Conservation (phyloP, 2,113 vertebrate genomes). For the Antigone vipio region DNA sequence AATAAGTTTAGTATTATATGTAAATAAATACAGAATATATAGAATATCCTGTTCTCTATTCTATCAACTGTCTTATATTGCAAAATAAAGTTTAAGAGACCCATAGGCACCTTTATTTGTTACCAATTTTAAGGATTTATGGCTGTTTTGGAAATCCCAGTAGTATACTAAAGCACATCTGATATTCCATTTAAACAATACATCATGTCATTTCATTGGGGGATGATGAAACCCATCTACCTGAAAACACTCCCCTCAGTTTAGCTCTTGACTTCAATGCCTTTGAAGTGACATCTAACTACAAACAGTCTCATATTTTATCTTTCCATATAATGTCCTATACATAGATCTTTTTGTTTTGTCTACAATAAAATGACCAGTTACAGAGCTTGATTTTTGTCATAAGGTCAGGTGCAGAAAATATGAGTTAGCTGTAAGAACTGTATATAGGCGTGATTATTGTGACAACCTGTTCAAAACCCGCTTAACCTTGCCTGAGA, state of each 20-base stretch:
- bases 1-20: background rate
- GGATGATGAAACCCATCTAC: background rate
- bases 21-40: background rate
- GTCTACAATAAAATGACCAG: background rate
- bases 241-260: background rate
- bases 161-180: background rate
- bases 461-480: background rate
- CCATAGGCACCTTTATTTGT: background rate
- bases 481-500: too few relatives aligned
- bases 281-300: background rate
- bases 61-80: background rate
- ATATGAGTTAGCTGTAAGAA: fast-evolving
- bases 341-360: background rate
- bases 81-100: background rate
- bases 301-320: background rate
- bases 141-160: background rate
- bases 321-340: background rate
- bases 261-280: background rate
- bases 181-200: background rate
- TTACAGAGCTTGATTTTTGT: background rate
- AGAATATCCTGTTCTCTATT: background rate
- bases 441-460: fast-evolving
- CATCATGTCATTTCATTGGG: background rate
- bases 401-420: background rate
- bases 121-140: background rate